These are phyloP conservation scores for Pterobdella sp. DNA, from an alignment of 2,888 invertebrate genomes.

Conservation along the genomic window DNA sequence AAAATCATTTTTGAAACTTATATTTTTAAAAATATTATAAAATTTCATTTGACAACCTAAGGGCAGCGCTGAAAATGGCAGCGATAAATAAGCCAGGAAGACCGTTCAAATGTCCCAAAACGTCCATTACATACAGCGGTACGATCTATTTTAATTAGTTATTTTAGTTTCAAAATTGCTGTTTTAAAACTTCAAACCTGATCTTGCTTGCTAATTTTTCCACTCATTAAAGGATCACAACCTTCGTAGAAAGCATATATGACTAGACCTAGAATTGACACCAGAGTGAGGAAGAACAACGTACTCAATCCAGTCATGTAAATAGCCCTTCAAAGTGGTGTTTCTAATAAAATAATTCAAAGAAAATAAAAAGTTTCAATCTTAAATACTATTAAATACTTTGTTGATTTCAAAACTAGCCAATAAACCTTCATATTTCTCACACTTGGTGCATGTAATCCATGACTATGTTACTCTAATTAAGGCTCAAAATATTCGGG, in stretches of 20 bases:
- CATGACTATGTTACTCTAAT: too few species aligned
- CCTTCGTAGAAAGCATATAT: constrained; percentile 38
- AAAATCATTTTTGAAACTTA: too few species aligned
- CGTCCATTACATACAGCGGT: constrained; percentile 42
- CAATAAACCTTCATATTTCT: too few species aligned
- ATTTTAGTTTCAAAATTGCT: too few species aligned
- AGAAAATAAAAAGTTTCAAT: too few species aligned
- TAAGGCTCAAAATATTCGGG: too few species aligned
- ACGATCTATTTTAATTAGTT: constrained; percentile 21
- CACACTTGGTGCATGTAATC: too few species aligned
- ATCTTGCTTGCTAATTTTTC: constrained; percentile 34
- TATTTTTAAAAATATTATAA: too few species aligned
- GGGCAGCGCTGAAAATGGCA: constrained; percentile 42
- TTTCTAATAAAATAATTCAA: too few species aligned
- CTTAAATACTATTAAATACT: too few species aligned
- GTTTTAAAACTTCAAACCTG: constrained; percentile 37
- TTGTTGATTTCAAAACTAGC: too few species aligned
- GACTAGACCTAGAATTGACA: constrained; percentile 37
- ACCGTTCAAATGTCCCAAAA: constrained; percentile 41
- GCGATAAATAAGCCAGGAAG: constrained; percentile 44
- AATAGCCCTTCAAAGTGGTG: neutral
- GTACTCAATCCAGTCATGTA: neutral
- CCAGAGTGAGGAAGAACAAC: constrained; percentile 31
- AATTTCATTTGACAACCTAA: constrained; percentile 33
- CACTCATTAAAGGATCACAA: constrained; percentile 35